phyloP scores from a whole-genome alignment of 2,888 invertebrate genomes.

The Patella depressa region DNA sequence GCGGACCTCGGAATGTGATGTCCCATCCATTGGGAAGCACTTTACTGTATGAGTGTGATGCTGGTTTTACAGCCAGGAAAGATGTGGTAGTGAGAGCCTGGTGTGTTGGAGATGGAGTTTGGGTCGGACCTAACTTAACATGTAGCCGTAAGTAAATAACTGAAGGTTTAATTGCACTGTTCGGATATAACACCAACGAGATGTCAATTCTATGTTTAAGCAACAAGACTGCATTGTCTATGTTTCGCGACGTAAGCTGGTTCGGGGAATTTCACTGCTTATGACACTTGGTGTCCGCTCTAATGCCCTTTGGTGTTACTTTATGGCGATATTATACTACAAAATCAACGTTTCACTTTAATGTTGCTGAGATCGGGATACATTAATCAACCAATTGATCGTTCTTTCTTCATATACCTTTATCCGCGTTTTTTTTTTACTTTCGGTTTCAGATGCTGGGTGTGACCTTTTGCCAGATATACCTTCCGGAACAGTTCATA shows the following conservation, averaged over 20 bases:
- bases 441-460: constrained; percentile 42
- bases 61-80: constrained; percentile 84
- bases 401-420: too few relatives aligned
- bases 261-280: too few relatives aligned
- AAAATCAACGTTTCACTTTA: too few relatives aligned
- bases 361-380: neutral
- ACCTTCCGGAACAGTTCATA: constrained; percentile 47
- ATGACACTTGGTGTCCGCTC: too few relatives aligned
- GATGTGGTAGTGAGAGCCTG: constrained; percentile 93
- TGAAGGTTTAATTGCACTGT: too few relatives aligned
- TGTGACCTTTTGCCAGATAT: constrained; percentile 48
- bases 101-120: constrained; percentile 89
- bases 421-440: neutral
- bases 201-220: too few relatives aligned
- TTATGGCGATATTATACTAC: too few relatives aligned
- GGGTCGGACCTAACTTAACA: constrained; percentile 97
- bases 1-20: constrained; percentile 78
- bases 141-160: constrained; percentile 84
- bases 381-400: neutral
- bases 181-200: too few relatives aligned
- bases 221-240: too few relatives aligned
- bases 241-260: too few relatives aligned
- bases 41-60: constrained; percentile 92
- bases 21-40: constrained; percentile 83
- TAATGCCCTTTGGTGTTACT: too few relatives aligned